Base-by-base conservation (phyloP, 37 sponge, comb jelly and placozoan species). In the Agelas oroides region DNA sequence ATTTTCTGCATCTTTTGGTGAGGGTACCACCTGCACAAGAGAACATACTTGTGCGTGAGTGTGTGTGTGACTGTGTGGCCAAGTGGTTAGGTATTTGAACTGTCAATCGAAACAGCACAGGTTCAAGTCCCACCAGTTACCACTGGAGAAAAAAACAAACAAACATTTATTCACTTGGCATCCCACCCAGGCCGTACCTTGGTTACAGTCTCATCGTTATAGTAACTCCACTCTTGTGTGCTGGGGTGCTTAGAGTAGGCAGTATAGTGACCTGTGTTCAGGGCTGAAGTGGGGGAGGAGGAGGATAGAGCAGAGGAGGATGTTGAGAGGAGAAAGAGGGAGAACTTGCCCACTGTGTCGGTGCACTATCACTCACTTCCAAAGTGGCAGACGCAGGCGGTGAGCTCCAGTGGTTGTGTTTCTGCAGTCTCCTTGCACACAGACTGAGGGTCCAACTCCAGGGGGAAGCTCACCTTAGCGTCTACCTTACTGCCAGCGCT, bases 231-330 rank as follows among this genome's bases (percentile, higher is more conserved):
- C 65, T 89, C 74, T 0, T 54, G 35, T 24, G 80, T 64, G 34
- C 65, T 36, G 12, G 75, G 78, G 68, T 89, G 87, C 16, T 30
- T 52, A 24, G 31, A 59, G 79, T 86, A 94, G 17, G 87, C 87
- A 18, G 90, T 94, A 64, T 89, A 94, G 84, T 89, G 90, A n/a
- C 90, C 94, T 21, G 65, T 77, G 41, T 81, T 55, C 23, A 88
- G 65, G 23, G 80, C 93, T 91, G 77, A 18, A 28, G 52, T 3
- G 21, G 38, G 5, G 24, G 68, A 16, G 54, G 21, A 67, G 28
- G 46, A 36, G 46, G 70, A 23, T 1, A 33, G 31, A 64, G 46
- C 6, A 15, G 11, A 46, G 56, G 37, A n/a, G 37, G 76, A 46
- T 6, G 14, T 5, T 5, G 27, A 25, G 75, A 46, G 13, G 14